Conservation (phyloP, 2,113 vertebrate species). For the Anoplopoma fimbria region DNA sequence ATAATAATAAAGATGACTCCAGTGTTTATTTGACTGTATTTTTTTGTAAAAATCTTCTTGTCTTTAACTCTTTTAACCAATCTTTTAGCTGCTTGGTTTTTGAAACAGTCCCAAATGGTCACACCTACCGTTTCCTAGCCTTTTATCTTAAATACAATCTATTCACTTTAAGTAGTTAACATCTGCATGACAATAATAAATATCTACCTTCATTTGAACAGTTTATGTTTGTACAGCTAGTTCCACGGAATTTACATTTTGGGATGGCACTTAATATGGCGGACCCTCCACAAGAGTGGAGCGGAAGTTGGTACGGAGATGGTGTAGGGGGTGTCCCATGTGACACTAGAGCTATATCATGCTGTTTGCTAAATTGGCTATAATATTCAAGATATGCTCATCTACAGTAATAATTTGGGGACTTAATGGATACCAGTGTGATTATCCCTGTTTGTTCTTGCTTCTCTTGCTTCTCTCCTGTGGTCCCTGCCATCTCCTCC, state of each 20-base stretch:
- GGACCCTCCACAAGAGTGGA: background rate
- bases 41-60: too few species aligned
- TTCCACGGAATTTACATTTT: background rate
- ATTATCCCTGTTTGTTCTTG: background rate
- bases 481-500: background rate
- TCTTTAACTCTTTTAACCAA: too few species aligned
- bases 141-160: background rate
- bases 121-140: background rate
- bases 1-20: too few species aligned
- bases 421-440: background rate
- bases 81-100: too few species aligned
- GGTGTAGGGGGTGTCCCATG: background rate
- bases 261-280: background rate
- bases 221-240: too few species aligned
- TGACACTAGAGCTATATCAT: background rate
- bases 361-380: background rate
- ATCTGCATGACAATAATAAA: background rate
- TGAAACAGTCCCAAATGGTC: too few species aligned
- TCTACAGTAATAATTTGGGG: background rate
- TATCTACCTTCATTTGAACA: too few species aligned
- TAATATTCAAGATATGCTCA: background rate
- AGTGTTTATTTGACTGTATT: too few species aligned
- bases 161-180: background rate
- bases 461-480: background rate
- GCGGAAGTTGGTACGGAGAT: background rate